Percentiles rank a stretch among this genome's conserved stretches.
Conservation (phyloP, 2,888 invertebrate genomes). For the Eurois occulta region DNA sequence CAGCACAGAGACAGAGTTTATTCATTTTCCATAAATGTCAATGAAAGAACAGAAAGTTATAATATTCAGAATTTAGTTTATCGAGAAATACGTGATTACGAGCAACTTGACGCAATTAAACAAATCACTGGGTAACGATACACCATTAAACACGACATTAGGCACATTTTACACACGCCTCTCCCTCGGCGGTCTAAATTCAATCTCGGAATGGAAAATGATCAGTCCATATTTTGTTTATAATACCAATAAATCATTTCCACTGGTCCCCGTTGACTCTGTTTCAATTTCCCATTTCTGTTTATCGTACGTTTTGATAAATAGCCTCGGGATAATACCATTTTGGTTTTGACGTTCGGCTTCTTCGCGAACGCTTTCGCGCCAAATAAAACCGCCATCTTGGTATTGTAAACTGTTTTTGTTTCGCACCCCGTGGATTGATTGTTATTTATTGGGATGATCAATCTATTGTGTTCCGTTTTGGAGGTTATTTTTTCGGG, state of each 20-base stretch:
- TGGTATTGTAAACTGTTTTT: constrained; percentile 86
- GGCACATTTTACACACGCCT: constrained; percentile 73
- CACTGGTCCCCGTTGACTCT: constrained; percentile 85
- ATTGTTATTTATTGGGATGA: constrained; percentile 81
- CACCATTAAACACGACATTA: constrained; percentile 65
- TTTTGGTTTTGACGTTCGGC: constrained; percentile 82
- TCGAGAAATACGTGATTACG: constrained; percentile 22
- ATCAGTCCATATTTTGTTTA: constrained; percentile 89
- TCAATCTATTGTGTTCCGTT: constrained; percentile 73
- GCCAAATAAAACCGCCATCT: constrained; percentile 87
- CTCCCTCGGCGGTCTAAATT: constrained; percentile 82
- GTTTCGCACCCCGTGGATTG: constrained; percentile 82
- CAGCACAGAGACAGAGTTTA: not conserved
- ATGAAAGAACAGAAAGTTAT: not conserved
- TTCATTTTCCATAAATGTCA: not conserved
- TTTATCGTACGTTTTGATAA: constrained; percentile 89
- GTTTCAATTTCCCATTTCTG: constrained; percentile 89
- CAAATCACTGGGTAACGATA: constrained; percentile 50
- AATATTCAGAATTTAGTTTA: constrained; percentile 17
- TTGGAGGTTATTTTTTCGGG: constrained; percentile 52
- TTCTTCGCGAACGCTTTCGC: constrained; percentile 83
- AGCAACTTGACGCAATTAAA: constrained; percentile 41
- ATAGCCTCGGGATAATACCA: constrained; percentile 83
- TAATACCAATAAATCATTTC: constrained; percentile 88
- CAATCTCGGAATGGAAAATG: constrained; percentile 87